Evolutionary conservation across 2,113 vertebrate genomes (phyloP), one percentile per base, ranked within the genome.

Genomic region (Lota lota): DNA sequence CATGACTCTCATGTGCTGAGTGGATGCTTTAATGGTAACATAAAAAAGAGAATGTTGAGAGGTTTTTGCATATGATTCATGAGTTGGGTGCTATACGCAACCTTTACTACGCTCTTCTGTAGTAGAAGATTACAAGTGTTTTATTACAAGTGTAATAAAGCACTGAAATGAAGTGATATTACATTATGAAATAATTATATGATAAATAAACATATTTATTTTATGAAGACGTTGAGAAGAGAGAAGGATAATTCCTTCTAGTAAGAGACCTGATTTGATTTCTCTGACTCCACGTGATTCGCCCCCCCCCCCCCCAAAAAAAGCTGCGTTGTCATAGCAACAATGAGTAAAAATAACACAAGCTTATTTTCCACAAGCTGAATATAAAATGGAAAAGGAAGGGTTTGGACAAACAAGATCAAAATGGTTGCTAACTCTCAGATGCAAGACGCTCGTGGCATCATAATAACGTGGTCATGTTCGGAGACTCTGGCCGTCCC

Each of bases 311-410:
- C 28, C 28, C 28, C 28, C 28, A 68, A 77, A 74, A 77, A 71
- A 57, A 76, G 20, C 73, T 66, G 80, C 40, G 90, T 91, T 86
- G 91, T 91, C 91, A 91, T 93, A 88, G 91, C 85, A 93, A 91
- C 91, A 85, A 86, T 80, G 88, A 89, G 87, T 92, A 92, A 91
- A 92, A 92, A 92, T 91, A 92, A 90, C 91, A 91, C 80, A 81
- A 90, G 87, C 86, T 89, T 88, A 87, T 88, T 90, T 88, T 85
- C 88, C 85, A 88, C 83, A 81, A 83, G 87, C 85, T 89, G 83
- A 81, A 89, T 89, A 90, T 88, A 90, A 89, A 88, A 89, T 87
- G 87, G 88, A 89, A 86, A 85, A 84, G 83, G 81, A 88, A 88
- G 83, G 80, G 80, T 89, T 89, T 84, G 89, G 84, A 88, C 86